These are phyloP conservation scores for Azorinus chamasolen DNA, from an alignment of 2,888 invertebrate species.

Conservation along the genomic window DNA sequence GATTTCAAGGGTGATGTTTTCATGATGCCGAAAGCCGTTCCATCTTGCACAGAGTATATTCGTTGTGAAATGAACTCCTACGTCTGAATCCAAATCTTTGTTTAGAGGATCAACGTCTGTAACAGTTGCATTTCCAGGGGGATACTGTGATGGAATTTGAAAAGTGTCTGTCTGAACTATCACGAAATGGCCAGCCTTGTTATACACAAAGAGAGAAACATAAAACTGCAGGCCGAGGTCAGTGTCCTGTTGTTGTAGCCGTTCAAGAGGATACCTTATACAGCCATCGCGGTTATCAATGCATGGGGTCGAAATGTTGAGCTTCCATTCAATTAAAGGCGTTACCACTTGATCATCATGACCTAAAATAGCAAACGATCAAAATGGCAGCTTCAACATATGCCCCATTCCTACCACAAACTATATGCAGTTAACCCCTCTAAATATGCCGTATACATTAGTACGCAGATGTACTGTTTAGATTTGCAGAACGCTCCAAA, in stretches of 20 bases:
- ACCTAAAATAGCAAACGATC: not conserved
- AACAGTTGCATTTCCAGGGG: constrained; percentile 49
- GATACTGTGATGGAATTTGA: constrained; percentile 46
- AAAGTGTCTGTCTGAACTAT: constrained; percentile 28
- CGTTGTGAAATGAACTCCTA: constrained; percentile 18
- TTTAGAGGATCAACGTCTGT: constrained; percentile 35
- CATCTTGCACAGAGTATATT: constrained; percentile 24
- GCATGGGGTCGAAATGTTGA: not conserved
- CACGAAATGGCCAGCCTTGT: constrained; percentile 46
- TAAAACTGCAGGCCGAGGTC: constrained; percentile 23
- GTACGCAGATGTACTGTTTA: too few species aligned
- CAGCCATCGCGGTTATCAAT: not conserved
- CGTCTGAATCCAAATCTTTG: not conserved
- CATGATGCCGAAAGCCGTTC: constrained; percentile 32
- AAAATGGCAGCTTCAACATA: not conserved
- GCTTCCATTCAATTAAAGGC: constrained; percentile 16
- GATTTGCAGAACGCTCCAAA: too few species aligned
- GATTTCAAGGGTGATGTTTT: constrained; percentile 17
- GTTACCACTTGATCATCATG: not conserved
- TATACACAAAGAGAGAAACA: constrained; percentile 37
- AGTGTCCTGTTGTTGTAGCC: constrained; percentile 34
- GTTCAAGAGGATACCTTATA: constrained; percentile 12
- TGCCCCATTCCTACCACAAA: not conserved
- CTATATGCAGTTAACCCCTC: too few species aligned
- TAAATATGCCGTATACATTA: too few species aligned